Percentiles rank a stretch among this genome's conserved stretches.
Conservation (phyloP, 2,888 invertebrate species). For the Dinocampus coccinellae region DNA sequence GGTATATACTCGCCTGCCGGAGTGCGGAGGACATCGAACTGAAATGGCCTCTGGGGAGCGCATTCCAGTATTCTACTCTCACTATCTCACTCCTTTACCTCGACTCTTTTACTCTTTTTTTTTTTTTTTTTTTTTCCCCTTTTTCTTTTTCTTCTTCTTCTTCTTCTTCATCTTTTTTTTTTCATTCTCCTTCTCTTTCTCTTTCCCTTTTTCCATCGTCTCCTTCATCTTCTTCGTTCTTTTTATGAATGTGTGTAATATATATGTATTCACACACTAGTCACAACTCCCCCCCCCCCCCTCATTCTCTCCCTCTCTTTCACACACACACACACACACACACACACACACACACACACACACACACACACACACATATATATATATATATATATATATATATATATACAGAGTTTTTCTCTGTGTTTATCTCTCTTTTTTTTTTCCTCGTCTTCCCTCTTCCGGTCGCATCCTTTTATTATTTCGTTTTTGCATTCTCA, state of each 20-base stretch:
- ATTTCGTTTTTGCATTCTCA: constrained; percentile 56
- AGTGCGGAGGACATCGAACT: constrained; percentile 67
- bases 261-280: no score
- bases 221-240: constrained; percentile 13
- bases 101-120: constrained; percentile 39
- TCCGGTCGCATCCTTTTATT: constrained; percentile 52
- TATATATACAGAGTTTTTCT: background rate
- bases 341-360: no score
- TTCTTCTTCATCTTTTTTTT: constrained; percentile 18
- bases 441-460: constrained; percentile 12
- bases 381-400: background rate
- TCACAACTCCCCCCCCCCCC: no score
- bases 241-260: constrained; percentile 4
- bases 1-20: background rate
- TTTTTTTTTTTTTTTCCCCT: constrained; percentile 35
- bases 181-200: constrained; percentile 37
- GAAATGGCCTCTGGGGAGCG: constrained; percentile 68
- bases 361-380: no score
- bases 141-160: no score
- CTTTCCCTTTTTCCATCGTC: constrained; percentile 36
- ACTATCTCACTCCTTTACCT: constrained; percentile 56
- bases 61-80: constrained; percentile 68
- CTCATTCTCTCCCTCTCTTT: no score
- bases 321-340: no score
- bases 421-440: background rate